These are phyloP conservation scores for Hemichromis elongatus DNA, from an alignment of 2,113 vertebrate species.

Conservation along the genomic window DNA sequence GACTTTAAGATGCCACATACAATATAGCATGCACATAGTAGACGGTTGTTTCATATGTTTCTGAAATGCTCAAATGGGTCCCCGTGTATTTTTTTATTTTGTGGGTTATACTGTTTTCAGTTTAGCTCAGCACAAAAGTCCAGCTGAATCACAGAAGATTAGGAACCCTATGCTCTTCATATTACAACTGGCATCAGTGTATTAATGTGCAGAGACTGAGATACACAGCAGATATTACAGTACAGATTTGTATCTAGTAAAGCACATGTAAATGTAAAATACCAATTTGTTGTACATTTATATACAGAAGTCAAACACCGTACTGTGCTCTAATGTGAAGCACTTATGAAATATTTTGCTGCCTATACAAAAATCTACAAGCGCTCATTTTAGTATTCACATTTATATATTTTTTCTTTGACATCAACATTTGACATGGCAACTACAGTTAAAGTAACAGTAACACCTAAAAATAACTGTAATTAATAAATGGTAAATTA, in stretches of 20 bases:
- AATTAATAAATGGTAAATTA: not conserved
- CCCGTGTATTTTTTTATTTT: not conserved
- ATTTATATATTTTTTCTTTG: conserved; percentile 21
- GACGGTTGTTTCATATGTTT: not conserved
- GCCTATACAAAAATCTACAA: conserved; percentile 64
- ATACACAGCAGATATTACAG: conserved; percentile 32
- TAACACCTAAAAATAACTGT: not conserved
- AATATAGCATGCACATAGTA: conserved; percentile 55
- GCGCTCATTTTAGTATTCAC: conserved; percentile 49
- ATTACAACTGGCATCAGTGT: not conserved
- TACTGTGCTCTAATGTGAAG: conserved; percentile 26
- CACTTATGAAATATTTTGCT: conserved; percentile 37
- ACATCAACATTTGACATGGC: conserved; percentile 17
- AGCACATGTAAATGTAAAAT: conserved; percentile 37
- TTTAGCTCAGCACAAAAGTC: not conserved
- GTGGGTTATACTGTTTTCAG: not conserved
- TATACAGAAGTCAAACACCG: conserved; percentile 46
- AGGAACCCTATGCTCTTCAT: not conserved
- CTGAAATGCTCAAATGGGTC: not conserved
- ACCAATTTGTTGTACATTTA: conserved; percentile 37
- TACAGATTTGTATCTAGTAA: conserved; percentile 26
- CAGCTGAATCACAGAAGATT: not conserved
- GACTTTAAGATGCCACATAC: conserved; percentile 42
- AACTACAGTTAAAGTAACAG: not conserved
- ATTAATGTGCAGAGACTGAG: not conserved